phyloP scores from a whole-genome alignment of 2,797 vertebrate species.

The Hydrocynus forskahlii region DNA sequence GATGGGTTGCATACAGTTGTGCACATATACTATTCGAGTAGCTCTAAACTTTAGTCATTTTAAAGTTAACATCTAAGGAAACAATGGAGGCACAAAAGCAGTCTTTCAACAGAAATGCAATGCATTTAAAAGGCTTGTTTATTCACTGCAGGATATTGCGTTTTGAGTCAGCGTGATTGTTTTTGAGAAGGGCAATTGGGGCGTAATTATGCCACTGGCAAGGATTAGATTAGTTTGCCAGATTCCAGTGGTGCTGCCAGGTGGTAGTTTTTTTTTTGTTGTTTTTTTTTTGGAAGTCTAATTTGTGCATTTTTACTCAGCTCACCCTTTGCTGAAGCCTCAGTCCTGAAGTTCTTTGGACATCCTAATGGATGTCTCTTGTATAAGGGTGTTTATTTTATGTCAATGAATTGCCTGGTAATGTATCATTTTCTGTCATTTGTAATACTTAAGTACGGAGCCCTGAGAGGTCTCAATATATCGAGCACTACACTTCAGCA shows the following conservation, averaged over 20 bases:
- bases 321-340: background rate
- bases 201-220: conserved; percentile 38
- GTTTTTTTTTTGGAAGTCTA: background rate
- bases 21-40: background rate
- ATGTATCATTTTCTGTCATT: conserved; percentile 11
- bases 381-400: background rate
- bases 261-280: conserved; percentile 23
- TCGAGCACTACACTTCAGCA: background rate
- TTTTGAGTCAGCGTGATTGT: conserved; percentile 31
- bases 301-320: background rate
- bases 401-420: background rate
- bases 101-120: background rate
- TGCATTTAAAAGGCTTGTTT: conserved; percentile 27
- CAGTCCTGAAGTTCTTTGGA: no score
- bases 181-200: conserved; percentile 43
- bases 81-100: conserved; percentile 7
- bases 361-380: background rate
- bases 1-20: background rate
- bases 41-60: background rate
- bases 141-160: conserved; percentile 11
- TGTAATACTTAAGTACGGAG: background rate
- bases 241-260: conserved; percentile 30
- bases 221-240: conserved; percentile 10
- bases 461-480: background rate
- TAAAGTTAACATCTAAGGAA: conserved; percentile 13